These are phyloP conservation scores for Cyprinodon variegatus DNA, from an alignment of 2,113 vertebrate genomes.

Conservation along the genomic window DNA sequence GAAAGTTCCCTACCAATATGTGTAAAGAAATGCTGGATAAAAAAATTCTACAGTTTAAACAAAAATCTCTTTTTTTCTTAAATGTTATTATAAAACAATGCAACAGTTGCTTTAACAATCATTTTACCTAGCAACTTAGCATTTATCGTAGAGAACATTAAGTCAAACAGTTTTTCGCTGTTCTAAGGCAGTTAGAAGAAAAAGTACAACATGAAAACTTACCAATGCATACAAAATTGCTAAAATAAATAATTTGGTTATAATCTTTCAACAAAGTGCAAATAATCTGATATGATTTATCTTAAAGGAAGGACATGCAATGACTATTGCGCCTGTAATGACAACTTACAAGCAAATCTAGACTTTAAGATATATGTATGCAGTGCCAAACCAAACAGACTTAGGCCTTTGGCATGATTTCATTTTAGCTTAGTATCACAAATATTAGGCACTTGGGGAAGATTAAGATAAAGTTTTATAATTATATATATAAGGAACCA, in stretches of 20 bases:
- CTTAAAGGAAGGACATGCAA: background rate
- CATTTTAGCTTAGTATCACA: background rate
- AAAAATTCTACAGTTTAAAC: constrained; percentile 19
- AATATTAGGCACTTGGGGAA: background rate
- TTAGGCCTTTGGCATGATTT: background rate
- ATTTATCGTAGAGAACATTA: too few species aligned
- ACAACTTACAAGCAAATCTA: background rate
- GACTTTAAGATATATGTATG: background rate
- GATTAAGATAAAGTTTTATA: background rate
- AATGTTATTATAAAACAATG: constrained; percentile 15
- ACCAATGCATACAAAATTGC: too few species aligned
- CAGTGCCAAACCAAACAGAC: background rate
- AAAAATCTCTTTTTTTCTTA: constrained; percentile 2
- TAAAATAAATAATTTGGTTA: background rate
- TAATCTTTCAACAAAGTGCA: background rate
- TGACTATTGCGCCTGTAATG: background rate
- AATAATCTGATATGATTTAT: background rate
- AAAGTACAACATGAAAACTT: too few species aligned
- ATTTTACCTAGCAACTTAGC: background rate
- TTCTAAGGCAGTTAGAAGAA: too few species aligned
- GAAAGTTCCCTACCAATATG: constrained; percentile 36
- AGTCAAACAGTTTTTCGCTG: too few species aligned
- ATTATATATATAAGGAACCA: background rate
- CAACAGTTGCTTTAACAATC: background rate
- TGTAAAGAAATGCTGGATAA: constrained; percentile 35